Percentiles rank a stretch among this genome's conserved stretches.
phyloP scores from a whole-genome alignment of 2,113 vertebrate species.

The Labrus mixtus region DNA sequence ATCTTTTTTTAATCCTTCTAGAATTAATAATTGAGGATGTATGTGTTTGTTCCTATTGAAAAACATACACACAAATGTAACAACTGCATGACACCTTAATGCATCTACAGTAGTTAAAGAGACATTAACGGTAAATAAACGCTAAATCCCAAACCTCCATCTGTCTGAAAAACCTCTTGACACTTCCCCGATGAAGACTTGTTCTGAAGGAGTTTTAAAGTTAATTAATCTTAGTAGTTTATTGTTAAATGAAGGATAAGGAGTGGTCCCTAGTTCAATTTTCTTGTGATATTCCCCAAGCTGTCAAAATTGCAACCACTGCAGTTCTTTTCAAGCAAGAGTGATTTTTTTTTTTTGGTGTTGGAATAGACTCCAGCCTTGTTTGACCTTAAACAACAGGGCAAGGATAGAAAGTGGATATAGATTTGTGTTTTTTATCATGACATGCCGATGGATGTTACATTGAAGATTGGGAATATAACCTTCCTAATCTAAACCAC shows the following conservation, averaged over 20 bases:
- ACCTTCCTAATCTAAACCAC: neutral
- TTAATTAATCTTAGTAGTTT: slow-evolving; percentile 19
- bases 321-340: neutral
- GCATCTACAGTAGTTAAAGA: no score
- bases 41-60: no score
- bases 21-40: no score
- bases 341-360: slow-evolving; percentile 17
- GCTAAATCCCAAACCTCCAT: neutral
- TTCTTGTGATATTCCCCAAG: slow-evolving; percentile 3
- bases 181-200: neutral
- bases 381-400: neutral
- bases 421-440: neutral
- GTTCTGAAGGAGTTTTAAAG: neutral
- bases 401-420: neutral
- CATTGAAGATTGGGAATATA: neutral
- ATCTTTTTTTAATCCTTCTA: no score
- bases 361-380: neutral
- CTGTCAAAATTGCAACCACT: slow-evolving; percentile 16
- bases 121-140: no score
- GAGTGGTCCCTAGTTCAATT: neutral
- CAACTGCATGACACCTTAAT: no score
- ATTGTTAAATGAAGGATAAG: slow-evolving; percentile 2
- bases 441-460: neutral
- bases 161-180: neutral
- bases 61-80: no score